Evolutionary conservation across 2,113 vertebrate species (phyloP), one percentile per base, ranked within the genome.

Genomic region (Epinephelus cyanopodus): DNA sequence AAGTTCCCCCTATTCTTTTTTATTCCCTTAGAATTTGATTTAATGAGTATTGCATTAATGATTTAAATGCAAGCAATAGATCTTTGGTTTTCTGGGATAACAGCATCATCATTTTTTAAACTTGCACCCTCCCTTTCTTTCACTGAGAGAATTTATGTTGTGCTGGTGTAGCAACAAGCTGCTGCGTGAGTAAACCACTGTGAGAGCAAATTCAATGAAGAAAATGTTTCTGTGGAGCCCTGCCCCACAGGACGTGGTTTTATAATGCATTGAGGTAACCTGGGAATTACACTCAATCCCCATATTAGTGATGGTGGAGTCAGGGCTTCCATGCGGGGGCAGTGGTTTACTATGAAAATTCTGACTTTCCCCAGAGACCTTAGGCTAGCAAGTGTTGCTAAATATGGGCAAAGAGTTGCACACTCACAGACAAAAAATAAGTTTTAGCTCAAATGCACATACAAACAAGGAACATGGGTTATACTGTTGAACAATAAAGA

Each of bases 261-360:
- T 29, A 50, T 47, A n/a, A 47, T 66, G 63, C n/a, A 17, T 18
- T 50, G 10, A 27, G 25, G 7, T 23, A 23, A 66, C n/a, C 21
- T 48, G n/a, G 14, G 64, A 6, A 3, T 29, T 25, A 5, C 5
- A 33, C 25, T 68, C 2, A 13, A 21, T 1, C 60, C 12, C 9
- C 3, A 45, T 70, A 29, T 53, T 6, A 62, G 6, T 45, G 4
- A 53, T 25, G 18, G 10, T 54, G 13, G 27, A 15, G 4, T 74
- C 2, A 52, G 4, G 10, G 56, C 13, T 17, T 77, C 87, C 82
- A 88, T 72, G 39, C 48, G 82, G 67, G 69, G 84, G 80, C 88
- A 81, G 77, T 69, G 50, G 19, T 79, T 73, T 14, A 17, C 57
- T 80, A 17, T 65, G 33, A 73, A 45, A 58, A 3, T 19, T 12